Evolutionary conservation across 30 jellyfish, hydroid and myxozoan species (phyloP).

Genomic region (Aurelia coerulea): DNA sequence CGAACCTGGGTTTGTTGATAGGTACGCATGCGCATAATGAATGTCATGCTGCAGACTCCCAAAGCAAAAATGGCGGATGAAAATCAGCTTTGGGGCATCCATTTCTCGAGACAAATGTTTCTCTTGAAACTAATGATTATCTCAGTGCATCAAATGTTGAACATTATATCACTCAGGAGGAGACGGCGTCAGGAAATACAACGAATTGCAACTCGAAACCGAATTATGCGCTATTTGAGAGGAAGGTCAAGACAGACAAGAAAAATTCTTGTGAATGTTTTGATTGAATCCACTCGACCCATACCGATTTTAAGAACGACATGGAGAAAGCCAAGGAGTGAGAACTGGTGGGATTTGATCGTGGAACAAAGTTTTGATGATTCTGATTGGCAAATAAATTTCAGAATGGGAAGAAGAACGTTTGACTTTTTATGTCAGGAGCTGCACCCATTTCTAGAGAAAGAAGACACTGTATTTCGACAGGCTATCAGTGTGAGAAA

Average conservation of each 20-base stretch:
- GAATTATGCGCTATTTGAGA: background rate
- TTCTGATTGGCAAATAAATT: conserved; percentile 9
- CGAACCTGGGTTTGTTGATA: background rate
- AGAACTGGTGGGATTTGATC: conserved; percentile 43
- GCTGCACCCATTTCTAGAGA: conserved; percentile 1
- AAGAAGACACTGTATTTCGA: conserved; percentile 16
- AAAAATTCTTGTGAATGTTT: background rate
- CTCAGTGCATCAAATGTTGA: background rate
- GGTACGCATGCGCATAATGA: background rate
- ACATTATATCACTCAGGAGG: background rate
- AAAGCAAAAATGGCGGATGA: background rate
- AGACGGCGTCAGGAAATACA: conserved; percentile 1
- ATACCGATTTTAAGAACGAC: background rate
- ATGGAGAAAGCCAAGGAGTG: conserved; percentile 25
- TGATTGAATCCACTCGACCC: background rate
- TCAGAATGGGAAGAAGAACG: conserved; percentile 22
- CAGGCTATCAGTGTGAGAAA: conserved; percentile 20
- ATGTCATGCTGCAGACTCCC: background rate
- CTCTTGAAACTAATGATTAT: background rate
- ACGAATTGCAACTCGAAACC: background rate
- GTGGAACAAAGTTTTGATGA: background rate
- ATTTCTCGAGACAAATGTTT: background rate
- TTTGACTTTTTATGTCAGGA: conserved; percentile 3
- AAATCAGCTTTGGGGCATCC: conserved; percentile 6
- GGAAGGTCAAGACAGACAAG: background rate